Evolutionary conservation across 2,113 vertebrate species (phyloP).

Genomic region (Kryptolebias marmoratus): DNA sequence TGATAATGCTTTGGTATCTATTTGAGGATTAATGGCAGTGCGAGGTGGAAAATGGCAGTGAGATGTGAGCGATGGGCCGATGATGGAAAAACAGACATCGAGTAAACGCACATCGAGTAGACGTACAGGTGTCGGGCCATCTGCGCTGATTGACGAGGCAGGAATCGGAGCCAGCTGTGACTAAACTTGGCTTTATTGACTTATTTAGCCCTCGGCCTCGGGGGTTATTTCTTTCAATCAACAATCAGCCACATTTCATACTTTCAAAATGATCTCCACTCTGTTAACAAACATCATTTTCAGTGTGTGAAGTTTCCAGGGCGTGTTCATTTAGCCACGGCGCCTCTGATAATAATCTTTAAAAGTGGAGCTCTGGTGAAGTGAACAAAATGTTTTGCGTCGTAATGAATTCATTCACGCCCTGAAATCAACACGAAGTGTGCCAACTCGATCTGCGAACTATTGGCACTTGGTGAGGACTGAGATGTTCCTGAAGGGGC

Average conservation of each 20-base stretch:
- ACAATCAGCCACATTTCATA: slow-evolving; percentile 72
- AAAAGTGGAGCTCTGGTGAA: slow-evolving; percentile 46
- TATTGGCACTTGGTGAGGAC: slow-evolving; percentile 56
- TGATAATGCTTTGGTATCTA: slow-evolving; percentile 79
- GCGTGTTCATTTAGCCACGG: slow-evolving; percentile 61
- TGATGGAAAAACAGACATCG: slow-evolving; percentile 62
- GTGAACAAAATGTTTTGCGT: slow-evolving; percentile 24
- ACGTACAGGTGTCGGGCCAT: slow-evolving; percentile 58
- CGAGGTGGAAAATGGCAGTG: slow-evolving; percentile 74
- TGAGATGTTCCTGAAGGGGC: slow-evolving; percentile 39
- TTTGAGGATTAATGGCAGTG: slow-evolving; percentile 72
- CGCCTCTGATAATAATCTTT: slow-evolving; percentile 41
- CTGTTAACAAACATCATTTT: slow-evolving; percentile 42
- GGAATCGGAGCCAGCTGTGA: slow-evolving; percentile 66
- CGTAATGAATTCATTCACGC: slow-evolving; percentile 42
- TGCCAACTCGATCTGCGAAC: slow-evolving; percentile 44
- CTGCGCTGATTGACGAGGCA: slow-evolving; percentile 58
- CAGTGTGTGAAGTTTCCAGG: slow-evolving; percentile 51
- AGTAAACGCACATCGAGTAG: slow-evolving; percentile 61
- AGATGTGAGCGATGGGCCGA: slow-evolving; percentile 65
- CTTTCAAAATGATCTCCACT: slow-evolving; percentile 47
- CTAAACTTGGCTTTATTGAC: slow-evolving; percentile 75
- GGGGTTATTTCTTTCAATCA: slow-evolving; percentile 56
- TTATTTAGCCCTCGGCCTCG: slow-evolving; percentile 59
- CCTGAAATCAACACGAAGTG: slow-evolving; percentile 39